phyloP scores from a whole-genome alignment of 2,797 vertebrate genomes.

The Mormyrus hasselquistii region DNA sequence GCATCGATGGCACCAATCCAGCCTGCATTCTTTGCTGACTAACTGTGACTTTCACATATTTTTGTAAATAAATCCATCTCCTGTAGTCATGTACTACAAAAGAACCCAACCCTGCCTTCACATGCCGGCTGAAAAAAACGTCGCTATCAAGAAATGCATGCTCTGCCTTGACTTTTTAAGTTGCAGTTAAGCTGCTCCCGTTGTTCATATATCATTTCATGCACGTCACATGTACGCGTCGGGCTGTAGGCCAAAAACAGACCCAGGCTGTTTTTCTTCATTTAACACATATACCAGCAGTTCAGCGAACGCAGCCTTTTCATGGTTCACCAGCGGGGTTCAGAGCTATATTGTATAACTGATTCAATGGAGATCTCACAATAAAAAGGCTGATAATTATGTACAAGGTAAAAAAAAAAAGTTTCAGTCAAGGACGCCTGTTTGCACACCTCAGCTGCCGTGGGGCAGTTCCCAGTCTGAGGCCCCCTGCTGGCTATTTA shows the following conservation, averaged over 20 bases:
- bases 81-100: not conserved
- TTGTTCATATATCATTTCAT: not conserved
- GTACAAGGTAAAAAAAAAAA: not conserved
- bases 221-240: not conserved
- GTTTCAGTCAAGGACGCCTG: not conserved
- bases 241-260: not conserved
- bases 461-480: not conserved
- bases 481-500: not conserved
- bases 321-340: not conserved
- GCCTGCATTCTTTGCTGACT: not conserved
- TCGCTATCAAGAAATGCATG: not conserved
- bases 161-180: not conserved
- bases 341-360: not conserved
- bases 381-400: not conserved
- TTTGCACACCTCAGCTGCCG: not conserved
- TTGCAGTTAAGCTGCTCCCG: not conserved
- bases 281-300: not conserved
- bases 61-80: not conserved
- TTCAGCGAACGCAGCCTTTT: not conserved
- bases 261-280: not conserved
- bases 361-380: not conserved
- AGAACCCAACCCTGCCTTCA: not conserved
- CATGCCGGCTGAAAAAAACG: not conserved
- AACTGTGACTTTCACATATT: slow-evolving; percentile 1
- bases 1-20: not conserved